Conservation (phyloP, 2,888 invertebrate genomes). For the Noctua janthe region DNA sequence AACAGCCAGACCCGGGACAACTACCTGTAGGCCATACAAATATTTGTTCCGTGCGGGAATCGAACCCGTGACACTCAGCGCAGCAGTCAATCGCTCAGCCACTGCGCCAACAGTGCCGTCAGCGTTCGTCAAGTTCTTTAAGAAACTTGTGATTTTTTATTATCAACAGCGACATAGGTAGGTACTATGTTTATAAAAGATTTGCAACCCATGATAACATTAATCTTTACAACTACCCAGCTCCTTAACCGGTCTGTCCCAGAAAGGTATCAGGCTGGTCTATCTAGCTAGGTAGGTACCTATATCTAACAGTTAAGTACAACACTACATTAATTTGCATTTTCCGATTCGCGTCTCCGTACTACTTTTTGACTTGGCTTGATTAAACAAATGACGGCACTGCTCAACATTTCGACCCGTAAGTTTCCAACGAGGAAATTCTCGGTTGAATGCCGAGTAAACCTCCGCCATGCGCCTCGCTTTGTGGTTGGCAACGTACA, state of each 20-base stretch:
- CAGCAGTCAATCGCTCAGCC: too few relatives aligned
- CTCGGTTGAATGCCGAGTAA: conserved; percentile 43
- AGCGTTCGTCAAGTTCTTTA: neutral
- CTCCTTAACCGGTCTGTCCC: neutral
- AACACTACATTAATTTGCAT: neutral
- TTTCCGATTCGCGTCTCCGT: neutral
- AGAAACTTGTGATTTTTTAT: neutral
- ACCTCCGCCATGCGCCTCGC: conserved; percentile 25
- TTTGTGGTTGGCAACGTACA: conserved; percentile 39
- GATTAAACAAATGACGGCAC: neutral
- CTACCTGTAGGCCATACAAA: too few relatives aligned
- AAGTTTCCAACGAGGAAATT: conserved; percentile 25
- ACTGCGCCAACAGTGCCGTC: too few relatives aligned
- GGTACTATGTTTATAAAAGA: neutral
- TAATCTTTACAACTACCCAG: neutral
- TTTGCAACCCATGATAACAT: neutral
- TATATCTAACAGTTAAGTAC: neutral
- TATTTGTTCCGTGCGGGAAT: too few relatives aligned
- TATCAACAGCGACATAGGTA: too few relatives aligned
- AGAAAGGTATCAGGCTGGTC: neutral
- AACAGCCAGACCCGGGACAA: too few relatives aligned
- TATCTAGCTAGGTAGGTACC: neutral
- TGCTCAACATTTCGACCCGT: neutral
- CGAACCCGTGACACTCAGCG: too few relatives aligned
- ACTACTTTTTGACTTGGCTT: neutral